Evolutionary conservation across 2,113 vertebrate species (phyloP).

Genomic region (Lampris megalopsis): DNA sequence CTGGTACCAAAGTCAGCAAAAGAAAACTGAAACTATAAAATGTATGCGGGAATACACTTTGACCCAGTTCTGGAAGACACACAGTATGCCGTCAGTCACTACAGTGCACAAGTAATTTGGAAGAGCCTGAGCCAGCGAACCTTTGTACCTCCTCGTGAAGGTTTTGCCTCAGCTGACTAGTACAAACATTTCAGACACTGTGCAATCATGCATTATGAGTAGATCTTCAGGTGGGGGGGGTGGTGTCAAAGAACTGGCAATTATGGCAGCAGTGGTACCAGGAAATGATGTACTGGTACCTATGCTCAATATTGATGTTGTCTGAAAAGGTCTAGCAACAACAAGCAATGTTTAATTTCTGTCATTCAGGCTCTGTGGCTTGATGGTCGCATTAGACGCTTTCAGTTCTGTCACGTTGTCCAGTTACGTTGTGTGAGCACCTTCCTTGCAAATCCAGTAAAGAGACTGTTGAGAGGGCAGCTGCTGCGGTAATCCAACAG

Average conservation of each 20-base stretch:
- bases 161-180: constrained; percentile 6
- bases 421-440: background rate
- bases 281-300: background rate
- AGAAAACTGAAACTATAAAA: too few species aligned
- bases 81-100: background rate
- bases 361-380: background rate
- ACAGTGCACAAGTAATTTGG: too few species aligned
- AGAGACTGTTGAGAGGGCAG: constrained; percentile 18
- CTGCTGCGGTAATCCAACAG: constrained; percentile 20
- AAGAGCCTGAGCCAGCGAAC: too few species aligned
- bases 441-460: constrained; percentile 10
- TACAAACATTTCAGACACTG: constrained; percentile 36
- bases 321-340: too few species aligned
- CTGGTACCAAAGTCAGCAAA: too few species aligned
- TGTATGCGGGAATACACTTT: constrained; percentile 10
- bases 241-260: background rate
- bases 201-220: constrained; percentile 49
- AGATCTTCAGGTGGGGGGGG: background rate
- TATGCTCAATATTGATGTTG: too few species aligned
- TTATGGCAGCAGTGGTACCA: background rate
- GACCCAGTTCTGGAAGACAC: constrained; percentile 1
- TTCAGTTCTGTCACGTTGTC: background rate
- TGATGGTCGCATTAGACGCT: background rate
- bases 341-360: background rate
- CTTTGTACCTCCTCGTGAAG: background rate